Evolutionary conservation across 2,888 invertebrate species (phyloP).

Genomic region (Saturnia pavonia): DNA sequence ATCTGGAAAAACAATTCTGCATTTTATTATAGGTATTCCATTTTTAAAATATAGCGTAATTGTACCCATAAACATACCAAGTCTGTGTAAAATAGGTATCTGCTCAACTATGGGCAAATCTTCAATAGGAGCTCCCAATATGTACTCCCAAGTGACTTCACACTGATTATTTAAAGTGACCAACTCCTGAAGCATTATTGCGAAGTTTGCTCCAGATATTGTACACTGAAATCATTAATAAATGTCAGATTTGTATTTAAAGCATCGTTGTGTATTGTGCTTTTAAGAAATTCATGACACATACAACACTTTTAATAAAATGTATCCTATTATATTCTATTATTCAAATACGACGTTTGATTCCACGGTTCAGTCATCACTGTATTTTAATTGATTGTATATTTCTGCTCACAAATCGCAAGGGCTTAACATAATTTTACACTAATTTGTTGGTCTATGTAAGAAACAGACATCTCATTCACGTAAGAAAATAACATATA

Average conservation of each 20-base stretch:
- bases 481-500: too few relatives aligned
- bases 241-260: neutral
- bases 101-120: conserved; percentile 91
- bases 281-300: neutral
- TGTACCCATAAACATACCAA: conserved; percentile 66
- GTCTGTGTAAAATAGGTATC: conserved; percentile 88
- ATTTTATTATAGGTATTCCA: neutral
- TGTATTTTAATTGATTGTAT: too few relatives aligned
- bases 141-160: conserved; percentile 87
- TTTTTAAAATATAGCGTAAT: neutral
- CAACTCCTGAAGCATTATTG: conserved; percentile 85
- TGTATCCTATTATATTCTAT: neutral
- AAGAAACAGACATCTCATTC: too few relatives aligned
- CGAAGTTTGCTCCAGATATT: conserved; percentile 82
- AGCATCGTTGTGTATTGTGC: neutral
- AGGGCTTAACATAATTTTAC: too few relatives aligned
- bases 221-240: conserved; percentile 68
- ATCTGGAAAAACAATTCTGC: conserved; percentile 68
- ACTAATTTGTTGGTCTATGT: too few relatives aligned
- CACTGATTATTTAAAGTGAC: conserved; percentile 88
- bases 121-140: conserved; percentile 87
- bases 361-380: too few relatives aligned
- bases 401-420: too few relatives aligned
- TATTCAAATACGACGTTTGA: neutral
- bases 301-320: neutral